Evolutionary conservation across 2,797 vertebrate species (phyloP).

Genomic region (Sus cebifrons): DNA sequence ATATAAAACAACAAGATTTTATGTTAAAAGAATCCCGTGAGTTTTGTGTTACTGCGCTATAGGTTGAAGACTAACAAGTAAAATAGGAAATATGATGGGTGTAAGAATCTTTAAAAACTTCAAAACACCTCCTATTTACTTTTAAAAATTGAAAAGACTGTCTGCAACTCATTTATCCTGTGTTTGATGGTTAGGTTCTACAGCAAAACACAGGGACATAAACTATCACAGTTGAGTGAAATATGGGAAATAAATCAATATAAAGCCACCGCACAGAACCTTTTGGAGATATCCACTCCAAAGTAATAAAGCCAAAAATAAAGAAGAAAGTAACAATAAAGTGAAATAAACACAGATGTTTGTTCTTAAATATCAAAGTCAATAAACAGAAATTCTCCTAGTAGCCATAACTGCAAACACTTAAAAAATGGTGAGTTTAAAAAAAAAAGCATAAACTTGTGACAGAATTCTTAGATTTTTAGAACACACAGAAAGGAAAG

Average conservation of each 20-base stretch:
- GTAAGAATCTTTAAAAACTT: neutral
- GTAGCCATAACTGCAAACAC: neutral
- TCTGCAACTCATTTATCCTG: neutral
- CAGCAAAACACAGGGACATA: neutral
- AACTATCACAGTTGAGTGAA: neutral
- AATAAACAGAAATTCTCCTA: neutral
- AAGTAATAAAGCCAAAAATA: slow-evolving; percentile 6
- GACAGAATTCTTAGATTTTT: slow-evolving; percentile 42
- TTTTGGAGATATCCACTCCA: neutral
- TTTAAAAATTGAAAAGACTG: neutral
- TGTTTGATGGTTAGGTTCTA: neutral
- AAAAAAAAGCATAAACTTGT: neutral
- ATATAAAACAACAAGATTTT: neutral
- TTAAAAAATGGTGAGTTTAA: neutral
- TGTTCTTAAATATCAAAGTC: slow-evolving; percentile 41
- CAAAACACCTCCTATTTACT: neutral
- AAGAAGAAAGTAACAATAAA: neutral
- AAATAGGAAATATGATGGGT: neutral
- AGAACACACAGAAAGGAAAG: neutral
- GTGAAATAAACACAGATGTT: neutral
- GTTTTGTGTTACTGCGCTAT: neutral
- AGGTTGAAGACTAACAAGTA: neutral
- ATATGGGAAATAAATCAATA: neutral
- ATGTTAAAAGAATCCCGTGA: neutral
- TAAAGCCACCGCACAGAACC: neutral